A percentile compares a stretch with the other conserved stretches of the same genome.
Evolutionary conservation across 2,888 invertebrate species (phyloP).

Genomic region (Mactromeris polynyma): DNA sequence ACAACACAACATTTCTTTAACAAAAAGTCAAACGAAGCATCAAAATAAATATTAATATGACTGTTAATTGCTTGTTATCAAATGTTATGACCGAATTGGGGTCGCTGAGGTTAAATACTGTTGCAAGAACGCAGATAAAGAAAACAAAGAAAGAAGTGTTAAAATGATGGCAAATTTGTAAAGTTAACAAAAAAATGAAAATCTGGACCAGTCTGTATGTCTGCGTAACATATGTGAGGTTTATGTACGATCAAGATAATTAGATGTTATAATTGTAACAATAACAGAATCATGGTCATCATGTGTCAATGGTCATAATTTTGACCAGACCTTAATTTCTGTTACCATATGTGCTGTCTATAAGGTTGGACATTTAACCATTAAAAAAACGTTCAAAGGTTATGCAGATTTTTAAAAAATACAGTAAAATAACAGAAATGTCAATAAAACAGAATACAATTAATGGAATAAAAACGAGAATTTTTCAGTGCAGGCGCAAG

Average conservation of each 20-base stretch:
- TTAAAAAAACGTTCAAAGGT: neutral
- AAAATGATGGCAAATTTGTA: neutral
- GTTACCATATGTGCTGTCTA: neutral
- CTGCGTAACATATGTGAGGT: neutral
- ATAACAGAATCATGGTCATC: constrained; percentile 13
- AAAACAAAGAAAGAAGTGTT: neutral
- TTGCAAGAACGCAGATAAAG: too few species aligned
- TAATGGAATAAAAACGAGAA: too few species aligned
- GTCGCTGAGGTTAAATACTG: too few species aligned
- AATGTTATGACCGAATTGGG: too few species aligned
- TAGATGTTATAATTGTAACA: neutral
- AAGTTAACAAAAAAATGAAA: neutral
- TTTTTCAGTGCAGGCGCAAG: too few species aligned
- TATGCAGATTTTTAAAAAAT: too few species aligned
- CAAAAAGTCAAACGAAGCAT: too few species aligned
- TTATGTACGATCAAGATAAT: neutral
- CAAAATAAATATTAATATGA: too few species aligned
- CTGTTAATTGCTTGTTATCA: too few species aligned
- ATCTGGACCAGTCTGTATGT: neutral
- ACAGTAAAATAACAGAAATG: too few species aligned
- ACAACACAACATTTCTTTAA: too few species aligned
- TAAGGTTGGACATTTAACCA: neutral
- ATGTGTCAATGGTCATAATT: constrained; percentile 1
- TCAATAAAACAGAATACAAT: too few species aligned
- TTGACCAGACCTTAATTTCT: neutral